Conservation (phyloP, 2,888 invertebrate species). For the Apotomis betuletana region DNA sequence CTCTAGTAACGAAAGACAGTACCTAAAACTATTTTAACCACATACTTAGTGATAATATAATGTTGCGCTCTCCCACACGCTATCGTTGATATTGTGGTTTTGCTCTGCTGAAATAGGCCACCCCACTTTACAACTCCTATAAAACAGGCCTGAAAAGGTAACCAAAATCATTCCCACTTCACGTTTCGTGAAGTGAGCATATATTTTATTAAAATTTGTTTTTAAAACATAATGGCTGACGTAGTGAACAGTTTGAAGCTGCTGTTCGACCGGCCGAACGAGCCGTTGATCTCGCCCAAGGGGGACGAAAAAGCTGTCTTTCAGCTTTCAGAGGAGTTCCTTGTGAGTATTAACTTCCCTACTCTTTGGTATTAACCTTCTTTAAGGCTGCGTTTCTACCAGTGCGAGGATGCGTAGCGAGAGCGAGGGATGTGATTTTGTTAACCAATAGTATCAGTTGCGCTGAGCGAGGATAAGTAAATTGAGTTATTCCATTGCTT, state of each 20-base stretch:
- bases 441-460: too few species aligned
- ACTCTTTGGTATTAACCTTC: slow-evolving; percentile 55
- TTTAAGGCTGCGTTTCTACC: too few species aligned
- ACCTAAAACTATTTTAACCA: too few species aligned
- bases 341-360: slow-evolving; percentile 84
- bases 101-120: slow-evolving; percentile 43
- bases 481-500: too few species aligned
- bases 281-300: slow-evolving; percentile 85
- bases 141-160: slow-evolving; percentile 47
- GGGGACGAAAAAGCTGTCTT: slow-evolving; percentile 84
- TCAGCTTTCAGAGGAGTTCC: slow-evolving; percentile 83
- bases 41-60: too few species aligned
- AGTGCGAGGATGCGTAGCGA: too few species aligned
- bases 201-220: slow-evolving; percentile 39
- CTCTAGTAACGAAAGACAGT: too few species aligned
- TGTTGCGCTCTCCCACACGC: slow-evolving; percentile 46
- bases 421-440: too few species aligned
- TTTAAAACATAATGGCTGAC: slow-evolving; percentile 58
- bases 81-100: background rate
- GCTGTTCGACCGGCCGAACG: slow-evolving; percentile 85
- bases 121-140: slow-evolving; percentile 47
- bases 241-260: slow-evolving; percentile 60
- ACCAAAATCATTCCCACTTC: slow-evolving; percentile 62
- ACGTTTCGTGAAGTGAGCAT: slow-evolving; percentile 71
- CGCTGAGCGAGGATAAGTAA: too few species aligned